These are phyloP conservation scores for Drosophila buzzatii DNA, from an alignment of 2,888 invertebrate genomes.

Conservation along the genomic window DNA sequence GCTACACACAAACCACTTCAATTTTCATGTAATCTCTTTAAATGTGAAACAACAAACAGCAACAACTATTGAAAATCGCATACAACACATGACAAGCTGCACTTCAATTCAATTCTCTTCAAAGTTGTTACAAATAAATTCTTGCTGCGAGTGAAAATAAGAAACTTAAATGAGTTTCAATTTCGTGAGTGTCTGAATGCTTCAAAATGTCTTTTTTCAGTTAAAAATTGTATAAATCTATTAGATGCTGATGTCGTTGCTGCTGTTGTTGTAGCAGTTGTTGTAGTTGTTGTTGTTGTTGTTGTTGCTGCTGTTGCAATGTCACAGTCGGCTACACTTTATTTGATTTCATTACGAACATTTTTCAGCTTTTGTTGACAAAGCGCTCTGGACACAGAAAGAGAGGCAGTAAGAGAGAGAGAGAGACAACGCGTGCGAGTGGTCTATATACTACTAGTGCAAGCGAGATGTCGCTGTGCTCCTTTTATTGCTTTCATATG, in stretches of 20 bases:
- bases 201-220: constrained; percentile 58
- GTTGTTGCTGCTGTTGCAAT: constrained; percentile 48
- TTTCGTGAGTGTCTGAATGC: constrained; percentile 47
- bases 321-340: constrained; percentile 61
- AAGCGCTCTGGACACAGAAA: constrained; percentile 20
- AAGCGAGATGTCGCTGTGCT: constrained; percentile 7
- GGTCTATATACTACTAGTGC: neutral
- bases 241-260: constrained; percentile 53
- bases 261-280: neutral
- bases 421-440: constrained; percentile 3
- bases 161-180: constrained; percentile 74
- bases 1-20: constrained; percentile 64
- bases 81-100: constrained; percentile 47
- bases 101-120: constrained; percentile 46
- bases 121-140: constrained; percentile 51
- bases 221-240: constrained; percentile 70
- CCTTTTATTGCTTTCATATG: constrained; percentile 52
- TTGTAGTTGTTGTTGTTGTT: constrained; percentile 12
- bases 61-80: constrained; percentile 19
- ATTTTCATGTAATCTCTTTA: constrained; percentile 78
- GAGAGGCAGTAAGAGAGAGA: neutral
- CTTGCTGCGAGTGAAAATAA: constrained; percentile 46
- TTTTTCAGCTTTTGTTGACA: constrained; percentile 60
- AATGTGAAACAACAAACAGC: constrained; percentile 67
- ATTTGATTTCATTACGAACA: constrained; percentile 71